Percentiles rank a stretch among this genome's conserved stretches.
phyloP scores from a whole-genome alignment of 2,888 invertebrate species.

The Plutella xylostella region DNA sequence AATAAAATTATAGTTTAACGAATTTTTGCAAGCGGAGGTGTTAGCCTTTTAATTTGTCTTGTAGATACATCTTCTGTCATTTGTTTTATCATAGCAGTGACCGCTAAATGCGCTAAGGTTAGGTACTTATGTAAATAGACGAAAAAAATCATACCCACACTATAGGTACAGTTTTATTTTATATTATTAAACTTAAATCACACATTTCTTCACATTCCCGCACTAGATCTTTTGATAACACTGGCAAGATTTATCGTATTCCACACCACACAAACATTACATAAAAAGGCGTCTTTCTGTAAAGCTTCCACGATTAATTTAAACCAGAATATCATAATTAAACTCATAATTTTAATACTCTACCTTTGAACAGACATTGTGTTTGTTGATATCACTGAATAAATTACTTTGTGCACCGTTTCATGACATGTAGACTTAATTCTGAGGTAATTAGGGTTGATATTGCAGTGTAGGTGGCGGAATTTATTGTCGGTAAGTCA shows the following conservation, averaged over 20 bases:
- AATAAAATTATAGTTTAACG: no score
- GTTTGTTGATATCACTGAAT: constrained; percentile 7
- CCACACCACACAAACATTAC: background rate
- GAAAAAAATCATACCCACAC: background rate
- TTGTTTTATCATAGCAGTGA: no score
- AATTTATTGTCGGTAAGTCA: background rate
- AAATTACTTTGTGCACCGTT: constrained; percentile 5
- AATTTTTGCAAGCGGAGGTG: no score
- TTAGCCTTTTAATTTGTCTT: no score
- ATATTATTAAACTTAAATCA: background rate
- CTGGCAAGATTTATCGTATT: background rate
- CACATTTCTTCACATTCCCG: no score
- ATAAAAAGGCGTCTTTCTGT: background rate
- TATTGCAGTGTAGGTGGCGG: background rate
- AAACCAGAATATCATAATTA: constrained; percentile 30
- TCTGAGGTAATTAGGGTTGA: background rate
- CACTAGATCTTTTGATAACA: background rate
- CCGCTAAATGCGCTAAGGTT: no score
- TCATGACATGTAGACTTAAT: background rate
- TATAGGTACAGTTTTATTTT: background rate
- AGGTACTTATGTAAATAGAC: constrained; percentile 7
- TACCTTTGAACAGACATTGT: constrained; percentile 24
- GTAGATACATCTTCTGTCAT: no score
- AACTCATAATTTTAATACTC: constrained; percentile 12
- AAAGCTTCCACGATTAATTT: constrained; percentile 21